Base-by-base conservation (phyloP, 37 sponge, comb jelly and placozoan genomes). In the Geodia barretti region DNA sequence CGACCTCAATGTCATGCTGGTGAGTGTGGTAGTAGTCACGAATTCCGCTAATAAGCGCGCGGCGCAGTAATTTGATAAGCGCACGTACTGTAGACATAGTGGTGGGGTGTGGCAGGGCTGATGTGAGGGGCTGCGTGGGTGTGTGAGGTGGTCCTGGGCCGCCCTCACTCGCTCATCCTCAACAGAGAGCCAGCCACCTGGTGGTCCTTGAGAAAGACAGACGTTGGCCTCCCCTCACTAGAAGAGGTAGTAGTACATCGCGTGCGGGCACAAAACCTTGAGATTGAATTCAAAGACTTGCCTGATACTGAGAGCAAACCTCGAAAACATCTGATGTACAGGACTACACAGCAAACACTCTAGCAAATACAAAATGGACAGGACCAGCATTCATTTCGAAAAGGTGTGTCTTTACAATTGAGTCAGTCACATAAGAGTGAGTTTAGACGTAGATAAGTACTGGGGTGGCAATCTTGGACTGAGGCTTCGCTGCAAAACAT, bases 61-160 rank as follows among this genome's bases (percentile, higher is more conserved):
- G n/a, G n/a, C n/a, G n/a, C n/a, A n/a, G n/a, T n/a, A n/a, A n/a
- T n/a, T n/a, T n/a, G n/a, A n/a, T n/a, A n/a, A n/a, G n/a, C n/a
- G n/a, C n/a, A n/a, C n/a, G n/a, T n/a, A n/a, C 21, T 79, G 37
- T 65, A 92, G 89, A 89, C 36, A 86, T 81, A 37, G 40, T 95
- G 24, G 96, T 95, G 7, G 74, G n/a, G 87, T 14, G 38, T 68
- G 29, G 96, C 92, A 8, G 92, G 84, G 3, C n/a, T n/a, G 41
- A 69, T 0, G n/a, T 87, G 34, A 4, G 33, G 3, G 87, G 66
- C 25, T 59, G 70, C 30, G n/a, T 81, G 74, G 67, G 97, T 93
- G 63, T 86, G 94, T 77, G 97, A 96, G 71, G 93, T 96, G 97
- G 97, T 1, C 89, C 94, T 31, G 97, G 97, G 0, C 97, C 97